Base-by-base conservation (phyloP, 1,140 invertebrate species). In the Dysdera silvatica region DNA sequence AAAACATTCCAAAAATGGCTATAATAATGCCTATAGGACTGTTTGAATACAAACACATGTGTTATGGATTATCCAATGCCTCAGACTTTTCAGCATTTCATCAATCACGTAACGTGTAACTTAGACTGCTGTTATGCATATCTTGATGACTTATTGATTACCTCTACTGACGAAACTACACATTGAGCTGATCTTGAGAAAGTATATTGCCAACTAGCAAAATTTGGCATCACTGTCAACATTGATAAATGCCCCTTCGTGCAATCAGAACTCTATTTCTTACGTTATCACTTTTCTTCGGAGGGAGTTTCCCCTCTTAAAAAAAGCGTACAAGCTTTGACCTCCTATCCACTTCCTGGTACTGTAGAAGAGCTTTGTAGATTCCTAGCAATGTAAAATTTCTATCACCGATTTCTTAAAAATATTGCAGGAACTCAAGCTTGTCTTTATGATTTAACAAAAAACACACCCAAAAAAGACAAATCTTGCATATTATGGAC, bases 321-420 rank as follows among this genome's bases (percentile, higher is more conserved):
- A 28, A 57, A 67, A 3, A 78, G 76, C 67, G 58, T 76, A 10
- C 51, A 71, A 5, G 72, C 74, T 14, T 76, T 80, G 12, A 26
- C 53, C 6, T 59, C 75, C 0, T 72, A 75, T 1, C 67, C 70
- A 10, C 51, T 35, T 47, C 76, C 76, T 0, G 57, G 10, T 29
- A 69, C 76, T 58, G 54, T 71, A 23, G 66, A 67, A 8, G 65
- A 75, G 63, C 33, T 77, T 8, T 64, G 70, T 43, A 49, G 68
- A 3, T 75, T 74, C 64, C 20, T 74, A n/a, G 75, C 73, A 8
- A 60, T 74, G 20, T 43, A 76, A 3, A 76, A 75, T 58, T 76
- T 73, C 66, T 78, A 77, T 67, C 68, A 65, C 4, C 71, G 62
- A 61, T 78, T 76, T 60, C 49, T 77, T 18, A 61, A 55, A n/a